phyloP scores from a whole-genome alignment of 2,797 vertebrate species.

The Scyliorhinus canicula region DNA sequence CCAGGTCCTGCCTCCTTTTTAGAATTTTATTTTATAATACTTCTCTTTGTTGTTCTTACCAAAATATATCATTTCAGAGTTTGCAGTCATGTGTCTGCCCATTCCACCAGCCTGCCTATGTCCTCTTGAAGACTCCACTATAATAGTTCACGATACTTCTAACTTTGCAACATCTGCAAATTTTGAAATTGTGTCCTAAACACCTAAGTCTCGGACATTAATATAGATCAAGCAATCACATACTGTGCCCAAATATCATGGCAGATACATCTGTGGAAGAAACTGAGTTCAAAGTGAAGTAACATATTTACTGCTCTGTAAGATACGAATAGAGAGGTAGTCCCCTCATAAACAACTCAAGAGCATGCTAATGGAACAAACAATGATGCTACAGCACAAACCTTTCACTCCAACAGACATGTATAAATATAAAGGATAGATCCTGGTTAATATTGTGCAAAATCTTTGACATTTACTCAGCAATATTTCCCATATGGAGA shows the following conservation, averaged over 20 bases:
- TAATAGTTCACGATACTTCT: background rate
- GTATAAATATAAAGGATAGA: background rate
- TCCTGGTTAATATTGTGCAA: background rate
- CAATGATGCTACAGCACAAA: background rate
- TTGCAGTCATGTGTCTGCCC: background rate
- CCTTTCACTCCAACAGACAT: background rate
- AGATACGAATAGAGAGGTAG: background rate
- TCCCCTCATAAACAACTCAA: background rate
- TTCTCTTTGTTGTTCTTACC: background rate
- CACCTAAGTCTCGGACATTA: background rate
- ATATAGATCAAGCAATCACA: background rate
- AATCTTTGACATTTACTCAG: background rate
- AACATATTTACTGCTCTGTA: background rate
- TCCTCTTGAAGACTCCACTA: background rate
- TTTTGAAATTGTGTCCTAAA: background rate
- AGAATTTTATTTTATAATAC: background rate
- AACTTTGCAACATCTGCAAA: background rate
- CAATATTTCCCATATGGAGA: background rate
- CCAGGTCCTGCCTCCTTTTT: background rate
- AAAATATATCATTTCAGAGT: background rate
- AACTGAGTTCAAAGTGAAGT: background rate
- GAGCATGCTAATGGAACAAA: background rate
- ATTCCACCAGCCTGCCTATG: background rate
- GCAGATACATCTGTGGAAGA: background rate
- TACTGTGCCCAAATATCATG: background rate